Evolutionary conservation across 2,113 vertebrate species (phyloP).

Genomic region (Pluvianellus socialis): DNA sequence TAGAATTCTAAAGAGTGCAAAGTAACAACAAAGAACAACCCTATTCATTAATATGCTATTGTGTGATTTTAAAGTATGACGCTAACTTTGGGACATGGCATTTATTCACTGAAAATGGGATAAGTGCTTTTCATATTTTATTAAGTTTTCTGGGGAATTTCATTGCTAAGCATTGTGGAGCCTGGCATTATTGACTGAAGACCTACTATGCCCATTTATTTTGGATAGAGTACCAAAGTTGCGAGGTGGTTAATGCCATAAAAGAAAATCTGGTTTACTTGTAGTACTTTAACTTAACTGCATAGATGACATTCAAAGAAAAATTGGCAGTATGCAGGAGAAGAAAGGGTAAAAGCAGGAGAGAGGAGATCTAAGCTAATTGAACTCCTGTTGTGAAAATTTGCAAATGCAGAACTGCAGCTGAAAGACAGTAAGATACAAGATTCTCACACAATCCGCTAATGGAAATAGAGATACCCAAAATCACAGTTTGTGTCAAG

Average conservation of each 20-base stretch:
- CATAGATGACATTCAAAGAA: neutral
- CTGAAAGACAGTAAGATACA: neutral
- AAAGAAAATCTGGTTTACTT: neutral
- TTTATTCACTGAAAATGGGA: slow-evolving; percentile 27
- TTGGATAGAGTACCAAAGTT: neutral
- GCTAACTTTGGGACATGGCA: neutral
- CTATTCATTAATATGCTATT: neutral
- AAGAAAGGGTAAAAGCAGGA: neutral
- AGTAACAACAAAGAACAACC: slow-evolving; percentile 10
- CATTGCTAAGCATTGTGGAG: neutral
- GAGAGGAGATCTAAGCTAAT: neutral
- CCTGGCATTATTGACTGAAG: neutral
- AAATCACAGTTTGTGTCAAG: neutral
- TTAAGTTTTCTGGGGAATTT: slow-evolving; percentile 12
- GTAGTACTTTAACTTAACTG: neutral
- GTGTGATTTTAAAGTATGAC: neutral
- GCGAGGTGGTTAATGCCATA: neutral
- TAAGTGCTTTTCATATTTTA: slow-evolving; percentile 39
- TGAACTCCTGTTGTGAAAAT: neutral
- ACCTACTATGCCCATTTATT: neutral
- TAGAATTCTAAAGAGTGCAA: slow-evolving; percentile 16
- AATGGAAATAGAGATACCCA: neutral
- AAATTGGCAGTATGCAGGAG: neutral
- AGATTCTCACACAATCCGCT: neutral
- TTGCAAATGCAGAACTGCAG: neutral